Evolutionary conservation across 2,113 vertebrate species (phyloP).

Genomic region (Oncorhynchus clarkii): DNA sequence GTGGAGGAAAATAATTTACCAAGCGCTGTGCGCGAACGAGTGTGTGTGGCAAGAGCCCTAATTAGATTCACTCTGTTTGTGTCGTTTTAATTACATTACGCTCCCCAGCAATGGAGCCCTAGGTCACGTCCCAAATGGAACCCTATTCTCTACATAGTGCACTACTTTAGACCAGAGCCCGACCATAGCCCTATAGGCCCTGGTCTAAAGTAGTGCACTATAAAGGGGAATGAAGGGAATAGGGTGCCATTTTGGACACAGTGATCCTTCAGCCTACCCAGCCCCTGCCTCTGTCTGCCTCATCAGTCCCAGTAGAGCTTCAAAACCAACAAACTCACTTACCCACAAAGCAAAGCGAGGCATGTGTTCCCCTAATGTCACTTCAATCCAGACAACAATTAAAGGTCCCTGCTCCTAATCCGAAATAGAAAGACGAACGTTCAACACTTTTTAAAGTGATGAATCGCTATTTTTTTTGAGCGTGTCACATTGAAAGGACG

Average conservation of each 20-base stretch:
- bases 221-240: too few species aligned
- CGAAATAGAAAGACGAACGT: conserved; percentile 49
- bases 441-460: conserved; percentile 68
- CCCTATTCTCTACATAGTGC: conserved; percentile 32
- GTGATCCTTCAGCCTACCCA: conserved; percentile 56
- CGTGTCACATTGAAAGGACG: conserved; percentile 69
- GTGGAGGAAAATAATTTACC: conserved; percentile 88
- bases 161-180: too few species aligned
- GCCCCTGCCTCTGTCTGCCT: not conserved
- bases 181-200: too few species aligned
- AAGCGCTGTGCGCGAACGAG: conserved; percentile 80
- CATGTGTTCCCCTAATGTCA: conserved; percentile 14
- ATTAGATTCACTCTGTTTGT: conserved; percentile 94
- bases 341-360: conserved; percentile 35
- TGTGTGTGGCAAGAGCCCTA: conserved; percentile 80
- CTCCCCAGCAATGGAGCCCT: conserved; percentile 71
- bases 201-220: too few species aligned
- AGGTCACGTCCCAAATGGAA: not conserved
- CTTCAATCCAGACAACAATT: conserved; percentile 63
- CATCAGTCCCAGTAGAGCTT: conserved; percentile 53
- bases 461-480: conserved; percentile 68
- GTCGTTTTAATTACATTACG: conserved; percentile 88
- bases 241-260: too few species aligned
- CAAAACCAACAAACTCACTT: conserved; percentile 38
- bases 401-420: conserved; percentile 65